phyloP scores from a whole-genome alignment of 2,797 vertebrate species.

The Prunella strophiata region DNA sequence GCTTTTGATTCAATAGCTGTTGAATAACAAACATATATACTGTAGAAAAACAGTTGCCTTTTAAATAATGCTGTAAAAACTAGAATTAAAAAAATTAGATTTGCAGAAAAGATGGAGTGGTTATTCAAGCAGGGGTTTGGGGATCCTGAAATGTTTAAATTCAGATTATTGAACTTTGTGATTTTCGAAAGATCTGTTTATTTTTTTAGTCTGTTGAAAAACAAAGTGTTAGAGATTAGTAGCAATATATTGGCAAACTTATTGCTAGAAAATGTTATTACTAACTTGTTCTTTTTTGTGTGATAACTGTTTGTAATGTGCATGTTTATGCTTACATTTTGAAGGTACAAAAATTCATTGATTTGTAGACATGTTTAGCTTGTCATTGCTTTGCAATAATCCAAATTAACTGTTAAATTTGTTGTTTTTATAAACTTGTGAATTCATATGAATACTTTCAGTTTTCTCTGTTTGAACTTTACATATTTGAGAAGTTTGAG shows the following conservation, averaged over 20 bases:
- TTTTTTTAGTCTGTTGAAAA: background rate
- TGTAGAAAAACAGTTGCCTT: slow-evolving; percentile 13
- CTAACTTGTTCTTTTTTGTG: slow-evolving; percentile 52
- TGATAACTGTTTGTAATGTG: slow-evolving; percentile 21
- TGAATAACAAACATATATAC: slow-evolving; percentile 35
- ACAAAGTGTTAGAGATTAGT: background rate
- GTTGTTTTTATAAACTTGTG: slow-evolving; percentile 5
- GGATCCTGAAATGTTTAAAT: background rate
- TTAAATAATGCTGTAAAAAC: background rate
- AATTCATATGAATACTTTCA: background rate
- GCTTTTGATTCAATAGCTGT: slow-evolving; percentile 49
- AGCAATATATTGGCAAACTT: slow-evolving; percentile 17
- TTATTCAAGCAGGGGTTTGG: background rate
- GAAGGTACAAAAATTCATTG: background rate
- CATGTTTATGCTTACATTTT: slow-evolving; percentile 59
- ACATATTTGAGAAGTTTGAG: background rate
- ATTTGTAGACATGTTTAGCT: slow-evolving; percentile 37
- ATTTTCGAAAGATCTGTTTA: background rate
- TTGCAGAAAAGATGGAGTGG: background rate
- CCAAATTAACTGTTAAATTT: slow-evolving; percentile 19
- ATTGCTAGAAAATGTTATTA: slow-evolving; percentile 34
- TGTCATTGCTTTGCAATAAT: slow-evolving; percentile 50
- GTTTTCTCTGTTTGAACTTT: background rate
- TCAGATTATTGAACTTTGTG: background rate
- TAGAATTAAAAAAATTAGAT: background rate